These are phyloP conservation scores for Drosophila longiperda DNA, from an alignment of 2,888 invertebrate species.

Conservation along the genomic window DNA sequence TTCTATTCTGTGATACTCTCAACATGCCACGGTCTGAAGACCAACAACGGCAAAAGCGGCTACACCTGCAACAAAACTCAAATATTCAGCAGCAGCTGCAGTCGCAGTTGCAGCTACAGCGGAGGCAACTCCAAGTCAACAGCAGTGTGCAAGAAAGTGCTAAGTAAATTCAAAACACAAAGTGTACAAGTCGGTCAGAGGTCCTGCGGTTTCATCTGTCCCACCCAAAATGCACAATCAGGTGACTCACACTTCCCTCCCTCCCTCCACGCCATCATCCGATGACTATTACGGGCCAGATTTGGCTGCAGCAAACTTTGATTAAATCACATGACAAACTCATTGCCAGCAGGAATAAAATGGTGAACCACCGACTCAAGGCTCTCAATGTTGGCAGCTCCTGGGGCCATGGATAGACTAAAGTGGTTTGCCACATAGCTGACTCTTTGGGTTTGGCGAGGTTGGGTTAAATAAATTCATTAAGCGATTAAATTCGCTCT, in stretches of 20 bases:
- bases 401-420: conserved; percentile 34
- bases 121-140: conserved; percentile 38
- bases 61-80: conserved; percentile 66
- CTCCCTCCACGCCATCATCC: conserved; percentile 4
- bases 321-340: conserved; percentile 74
- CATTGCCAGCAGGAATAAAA: conserved; percentile 23
- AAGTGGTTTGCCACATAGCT: conserved; percentile 64
- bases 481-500: conserved; percentile 67
- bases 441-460: conserved; percentile 21
- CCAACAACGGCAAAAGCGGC: not conserved
- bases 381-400: conserved; percentile 18
- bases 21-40: not conserved
- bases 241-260: not conserved
- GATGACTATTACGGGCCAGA: conserved; percentile 57
- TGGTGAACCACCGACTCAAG: conserved; percentile 38
- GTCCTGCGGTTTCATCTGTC: conserved; percentile 27
- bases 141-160: conserved; percentile 70
- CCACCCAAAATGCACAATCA: conserved; percentile 60
- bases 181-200: conserved; percentile 51
- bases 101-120: conserved; percentile 12
- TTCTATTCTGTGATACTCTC: conserved; percentile 60
- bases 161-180: conserved; percentile 75
- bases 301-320: conserved; percentile 75
- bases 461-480: conserved; percentile 71
- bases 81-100: conserved; percentile 63